Base-by-base conservation (phyloP, 2,888 invertebrate species). In the Leptura quadrifasciata region DNA sequence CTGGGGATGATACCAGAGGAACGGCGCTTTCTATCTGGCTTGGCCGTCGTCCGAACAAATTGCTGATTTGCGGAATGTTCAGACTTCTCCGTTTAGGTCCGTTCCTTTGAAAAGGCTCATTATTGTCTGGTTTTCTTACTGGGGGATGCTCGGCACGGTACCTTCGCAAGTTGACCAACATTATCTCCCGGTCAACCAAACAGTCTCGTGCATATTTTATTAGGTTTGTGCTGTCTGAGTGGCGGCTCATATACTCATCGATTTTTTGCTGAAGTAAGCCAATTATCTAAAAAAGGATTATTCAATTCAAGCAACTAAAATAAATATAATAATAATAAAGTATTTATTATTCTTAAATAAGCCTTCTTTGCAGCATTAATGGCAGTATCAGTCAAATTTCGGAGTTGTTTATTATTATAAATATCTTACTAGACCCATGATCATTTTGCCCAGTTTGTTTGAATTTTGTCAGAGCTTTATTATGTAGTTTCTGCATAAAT, bases 251-350 rank as follows among this genome's bases (percentile, higher is more conserved):
- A 85, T 94, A 92, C 77, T 94, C 94, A 88, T 98, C 98, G 65
- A 98, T 93, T 89, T 95, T 95, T 82, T 96, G 95, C 85, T 96
- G 96, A 63, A 98, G 90, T 63, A 94, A 93, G 76, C 94, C 93
- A 82, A 96, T 90, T 79, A 96, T 93, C 94, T 95, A 86, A 83
- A 81, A 82, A 74, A 78, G 78, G 75, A 72, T 72, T 65, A 27
- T 52, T 64, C n/a, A n/a, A n/a, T n/a, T n/a, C n/a, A n/a, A n/a
- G n/a, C n/a, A n/a, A n/a, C n/a, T n/a, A n/a, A n/a, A n/a, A n/a
- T n/a, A n/a, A n/a, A n/a, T n/a, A n/a, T n/a, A n/a, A n/a, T n/a
- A n/a, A n/a, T n/a, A n/a, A n/a, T n/a, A n/a, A n/a, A n/a, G n/a
- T n/a, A n/a, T n/a, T n/a, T n/a, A n/a, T n/a, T n/a, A n/a, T n/a